Evolutionary conservation across 2,113 vertebrate genomes (phyloP).

Genomic region (Microtus ochrogaster): DNA sequence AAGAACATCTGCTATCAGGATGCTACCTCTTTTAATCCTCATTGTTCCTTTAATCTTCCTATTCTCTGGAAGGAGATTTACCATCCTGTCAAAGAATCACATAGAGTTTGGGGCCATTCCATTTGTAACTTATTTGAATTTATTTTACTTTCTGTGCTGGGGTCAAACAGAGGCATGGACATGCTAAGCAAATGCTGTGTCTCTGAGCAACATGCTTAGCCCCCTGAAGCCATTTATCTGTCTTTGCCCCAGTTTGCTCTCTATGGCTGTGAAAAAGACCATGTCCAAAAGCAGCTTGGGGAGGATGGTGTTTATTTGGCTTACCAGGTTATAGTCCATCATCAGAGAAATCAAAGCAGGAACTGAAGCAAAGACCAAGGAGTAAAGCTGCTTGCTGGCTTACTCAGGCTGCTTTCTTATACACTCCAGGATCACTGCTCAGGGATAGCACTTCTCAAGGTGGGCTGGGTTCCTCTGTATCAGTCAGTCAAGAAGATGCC

Average conservation of each 20-base stretch:
- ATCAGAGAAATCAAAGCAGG: background rate
- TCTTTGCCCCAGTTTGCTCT: background rate
- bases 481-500: background rate
- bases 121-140: background rate
- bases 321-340: background rate
- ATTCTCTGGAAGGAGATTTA: background rate
- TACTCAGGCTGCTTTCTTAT: background rate
- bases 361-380: background rate
- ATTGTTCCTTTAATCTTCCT: accelerated
- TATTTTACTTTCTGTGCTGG: background rate
- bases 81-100: background rate
- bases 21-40: accelerated
- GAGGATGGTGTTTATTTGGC: background rate
- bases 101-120: background rate
- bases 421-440: background rate
- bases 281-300: background rate
- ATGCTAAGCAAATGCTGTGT: background rate
- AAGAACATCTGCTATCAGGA: background rate
- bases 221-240: background rate
- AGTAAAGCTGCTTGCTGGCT: background rate
- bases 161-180: background rate
- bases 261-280: background rate
- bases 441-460: background rate
- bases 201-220: no score
- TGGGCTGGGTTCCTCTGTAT: background rate